Evolutionary conservation across 2,113 vertebrate genomes (phyloP).

Genomic region (Phoenicopterus ruber): DNA sequence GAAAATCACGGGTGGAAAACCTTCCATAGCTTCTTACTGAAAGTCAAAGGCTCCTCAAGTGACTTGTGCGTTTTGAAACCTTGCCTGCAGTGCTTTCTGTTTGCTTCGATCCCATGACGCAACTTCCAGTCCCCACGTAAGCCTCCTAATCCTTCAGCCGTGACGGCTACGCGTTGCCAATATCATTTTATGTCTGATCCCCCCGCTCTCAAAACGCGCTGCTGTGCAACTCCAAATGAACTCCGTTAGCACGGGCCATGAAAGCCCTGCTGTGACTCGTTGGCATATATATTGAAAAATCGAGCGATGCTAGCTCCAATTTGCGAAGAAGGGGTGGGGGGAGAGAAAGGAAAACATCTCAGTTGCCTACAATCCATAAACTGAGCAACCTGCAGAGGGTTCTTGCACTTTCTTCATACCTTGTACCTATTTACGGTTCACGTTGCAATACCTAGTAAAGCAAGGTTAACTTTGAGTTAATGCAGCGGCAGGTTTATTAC

Average conservation of each 20-base stretch:
- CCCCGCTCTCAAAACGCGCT: neutral
- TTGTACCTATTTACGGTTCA: neutral
- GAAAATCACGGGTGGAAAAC: neutral
- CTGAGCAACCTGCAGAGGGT: neutral
- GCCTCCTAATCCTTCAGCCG: neutral
- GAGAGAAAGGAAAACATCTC: neutral
- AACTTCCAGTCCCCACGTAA: neutral
- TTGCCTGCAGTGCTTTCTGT: neutral
- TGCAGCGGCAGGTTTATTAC: neutral
- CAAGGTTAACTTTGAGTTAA: neutral
- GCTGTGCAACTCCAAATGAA: neutral
- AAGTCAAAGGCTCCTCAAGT: neutral
- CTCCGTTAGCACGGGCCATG: neutral
- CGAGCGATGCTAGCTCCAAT: neutral
- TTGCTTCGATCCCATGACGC: neutral
- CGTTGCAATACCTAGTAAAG: neutral
- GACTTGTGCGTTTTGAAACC: rapidly evolving
- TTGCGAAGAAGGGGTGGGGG: neutral
- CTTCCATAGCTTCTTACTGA: neutral
- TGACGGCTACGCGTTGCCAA: neutral
- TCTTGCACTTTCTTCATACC: neutral
- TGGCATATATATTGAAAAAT: slow-evolving; percentile 29
- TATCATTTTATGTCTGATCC: neutral
- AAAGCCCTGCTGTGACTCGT: neutral
- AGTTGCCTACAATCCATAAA: neutral